phyloP scores from a whole-genome alignment of 1,140 invertebrate genomes.

The Ceratina japonica region DNA sequence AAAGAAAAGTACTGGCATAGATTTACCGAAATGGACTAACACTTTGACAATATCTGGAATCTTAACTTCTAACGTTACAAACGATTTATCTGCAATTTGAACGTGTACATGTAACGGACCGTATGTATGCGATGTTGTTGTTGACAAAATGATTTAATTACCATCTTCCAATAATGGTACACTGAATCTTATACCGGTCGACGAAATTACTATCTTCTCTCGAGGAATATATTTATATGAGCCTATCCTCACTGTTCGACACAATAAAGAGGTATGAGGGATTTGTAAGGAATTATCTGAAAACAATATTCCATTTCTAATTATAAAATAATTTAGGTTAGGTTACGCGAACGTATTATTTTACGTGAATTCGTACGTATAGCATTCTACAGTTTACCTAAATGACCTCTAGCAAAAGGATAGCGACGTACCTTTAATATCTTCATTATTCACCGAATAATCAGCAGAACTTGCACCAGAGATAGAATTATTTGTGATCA shows the following conservation, averaged over 20 bases:
- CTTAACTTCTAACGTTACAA: slow-evolving; percentile 83
- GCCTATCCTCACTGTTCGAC: slow-evolving; percentile 88
- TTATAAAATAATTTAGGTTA: slow-evolving; percentile 55
- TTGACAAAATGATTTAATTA: slow-evolving; percentile 48
- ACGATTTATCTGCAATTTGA: slow-evolving; percentile 68
- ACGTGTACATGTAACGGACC: background rate
- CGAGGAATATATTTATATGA: slow-evolving; percentile 87
- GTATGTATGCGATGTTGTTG: background rate
- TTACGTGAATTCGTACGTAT: too few species aligned
- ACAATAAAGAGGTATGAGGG: slow-evolving; percentile 80
- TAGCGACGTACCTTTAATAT: slow-evolving; percentile 49
- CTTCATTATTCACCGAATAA: slow-evolving; percentile 47
- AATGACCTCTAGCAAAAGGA: too few species aligned
- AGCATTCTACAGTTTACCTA: too few species aligned
- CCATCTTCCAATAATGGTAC: slow-evolving; percentile 84
- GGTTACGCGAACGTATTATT: too few species aligned
- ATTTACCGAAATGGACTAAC: slow-evolving; percentile 86
- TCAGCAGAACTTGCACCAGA: slow-evolving; percentile 46
- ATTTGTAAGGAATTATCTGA: slow-evolving; percentile 50
- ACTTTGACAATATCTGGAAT: slow-evolving; percentile 85
- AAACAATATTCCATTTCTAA: slow-evolving; percentile 46
- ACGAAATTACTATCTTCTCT: slow-evolving; percentile 84
- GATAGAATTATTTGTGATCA: slow-evolving; percentile 75
- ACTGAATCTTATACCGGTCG: slow-evolving; percentile 83
- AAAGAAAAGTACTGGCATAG: slow-evolving; percentile 88